Base-by-base conservation (phyloP, 2,113 vertebrate genomes). In the Silurus asotus region DNA sequence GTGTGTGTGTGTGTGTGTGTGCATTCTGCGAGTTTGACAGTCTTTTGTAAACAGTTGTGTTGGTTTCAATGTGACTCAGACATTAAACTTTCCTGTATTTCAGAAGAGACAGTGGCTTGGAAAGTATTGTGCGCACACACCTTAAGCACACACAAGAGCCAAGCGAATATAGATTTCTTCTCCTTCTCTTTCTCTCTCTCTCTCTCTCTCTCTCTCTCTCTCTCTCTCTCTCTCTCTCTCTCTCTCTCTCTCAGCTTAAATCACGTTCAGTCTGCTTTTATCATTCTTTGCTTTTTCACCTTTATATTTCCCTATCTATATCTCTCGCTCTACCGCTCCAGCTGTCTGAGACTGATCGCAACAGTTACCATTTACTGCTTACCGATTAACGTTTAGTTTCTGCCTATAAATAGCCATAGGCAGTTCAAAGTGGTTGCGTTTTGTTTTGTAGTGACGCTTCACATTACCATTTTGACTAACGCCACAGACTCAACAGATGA, bases 61-160 rank as follows among this genome's bases (percentile, higher is more conserved):
- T 92, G 92, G 92, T 92, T 88, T 90, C 90, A 92, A 86, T 90
- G 91, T 94, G 94, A 95, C 89, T 95, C 93, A 94, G 89, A 90
- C 90, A 91, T 91, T 86, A 91, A 91, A 91, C 93, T 93, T 94
- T 93, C 92, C 91, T 92, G 91, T 93, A 90, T 93, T 93, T 90
- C 89, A 83, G 88, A 90, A 84, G 81, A 93, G 93, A 93, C 93
- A 92, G 91, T 90, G 91, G 92, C 91, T 92, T 91, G 92, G 93
- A 94, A 94, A 95, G 88, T 91, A 87, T 92, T 89, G 76, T 81
- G 84, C 87, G 89, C 92, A 94, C 93, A 88, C 93, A 85, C 90
- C 93, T 93, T 90, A 88, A 93, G 94, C 74, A 65, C 59, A 77
- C 75, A 85, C 49, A 85, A 9, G 91, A 92, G 45, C 85, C 88